phyloP scores from a whole-genome alignment of 2,113 vertebrate species.

The Chaetops frenatus region DNA sequence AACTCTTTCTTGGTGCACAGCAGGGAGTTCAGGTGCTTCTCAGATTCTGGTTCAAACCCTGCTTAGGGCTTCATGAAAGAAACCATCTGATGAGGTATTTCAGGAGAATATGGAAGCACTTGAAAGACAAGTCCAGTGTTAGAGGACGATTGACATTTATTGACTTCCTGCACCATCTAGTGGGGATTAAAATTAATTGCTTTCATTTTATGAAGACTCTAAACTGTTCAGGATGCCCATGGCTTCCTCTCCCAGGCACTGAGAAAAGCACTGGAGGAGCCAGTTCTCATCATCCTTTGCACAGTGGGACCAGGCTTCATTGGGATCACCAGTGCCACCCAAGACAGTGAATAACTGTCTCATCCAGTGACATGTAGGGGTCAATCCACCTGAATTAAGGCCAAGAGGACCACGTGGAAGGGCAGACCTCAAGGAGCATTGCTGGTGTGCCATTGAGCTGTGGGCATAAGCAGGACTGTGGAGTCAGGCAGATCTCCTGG shows the following conservation, averaged over 20 bases:
- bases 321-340: not conserved
- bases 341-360: fast-evolving
- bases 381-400: not conserved
- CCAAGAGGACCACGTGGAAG: too few species aligned
- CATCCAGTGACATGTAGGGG: fast-evolving
- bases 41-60: not conserved
- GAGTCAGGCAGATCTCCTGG: not conserved
- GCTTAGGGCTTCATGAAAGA: not conserved
- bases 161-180: conserved; percentile 69
- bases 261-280: not conserved
- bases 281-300: not conserved
- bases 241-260: not conserved
- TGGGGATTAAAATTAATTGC: conserved; percentile 61
- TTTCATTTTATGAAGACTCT: not conserved
- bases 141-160: conserved; percentile 52
- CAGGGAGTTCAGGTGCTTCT: not conserved
- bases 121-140: conserved; percentile 19
- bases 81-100: not conserved
- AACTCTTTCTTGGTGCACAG: not conserved
- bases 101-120: not conserved
- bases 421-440: not conserved
- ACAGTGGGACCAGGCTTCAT: not conserved
- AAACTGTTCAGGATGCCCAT: not conserved
- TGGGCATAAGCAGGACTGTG: not conserved
- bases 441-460: not conserved